Percentiles rank a stretch among this genome's conserved stretches.
phyloP scores from a whole-genome alignment of 2,113 vertebrate genomes.

The Protobothrops mucrosquamatus region DNA sequence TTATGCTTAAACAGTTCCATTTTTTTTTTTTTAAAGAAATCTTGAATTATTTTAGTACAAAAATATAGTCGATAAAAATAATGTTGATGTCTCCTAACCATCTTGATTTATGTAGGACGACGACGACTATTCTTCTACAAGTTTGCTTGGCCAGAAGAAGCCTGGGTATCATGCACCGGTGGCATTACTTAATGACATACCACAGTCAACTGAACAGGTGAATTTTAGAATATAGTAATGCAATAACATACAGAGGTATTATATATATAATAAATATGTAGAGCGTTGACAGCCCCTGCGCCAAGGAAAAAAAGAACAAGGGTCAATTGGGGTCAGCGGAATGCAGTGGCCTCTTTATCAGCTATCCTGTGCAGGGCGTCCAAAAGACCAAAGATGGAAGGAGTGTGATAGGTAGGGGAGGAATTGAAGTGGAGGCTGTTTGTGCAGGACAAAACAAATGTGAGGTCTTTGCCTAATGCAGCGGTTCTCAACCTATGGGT shows the following conservation, averaged over 20 bases:
- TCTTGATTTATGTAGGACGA: conserved; percentile 80
- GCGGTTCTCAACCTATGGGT: no score
- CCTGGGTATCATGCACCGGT: conserved; percentile 96
- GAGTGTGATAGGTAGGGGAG: neutral
- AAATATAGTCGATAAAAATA: neutral
- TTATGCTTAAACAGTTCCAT: neutral
- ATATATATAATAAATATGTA: neutral
- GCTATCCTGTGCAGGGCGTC: neutral
- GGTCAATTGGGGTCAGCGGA: neutral
- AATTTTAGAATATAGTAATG: fast-evolving
- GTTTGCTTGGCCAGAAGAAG: conserved; percentile 94
- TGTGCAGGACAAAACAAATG: neutral
- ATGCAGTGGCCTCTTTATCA: neutral
- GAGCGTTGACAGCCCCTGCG: neutral
- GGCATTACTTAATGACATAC: conserved; percentile 95
- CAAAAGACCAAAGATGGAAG: neutral
- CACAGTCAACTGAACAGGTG: conserved; percentile 96
- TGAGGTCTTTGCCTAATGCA: neutral
- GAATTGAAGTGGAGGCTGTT: neutral
- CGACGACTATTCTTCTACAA: conserved; percentile 92
- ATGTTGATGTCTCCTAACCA: neutral
- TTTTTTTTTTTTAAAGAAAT: neutral
- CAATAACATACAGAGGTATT: neutral
- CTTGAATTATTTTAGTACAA: neutral
- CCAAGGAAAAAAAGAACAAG: neutral